Base-by-base conservation (phyloP, 1,140 invertebrate genomes). In the Lordiphosa stackelbergi region DNA sequence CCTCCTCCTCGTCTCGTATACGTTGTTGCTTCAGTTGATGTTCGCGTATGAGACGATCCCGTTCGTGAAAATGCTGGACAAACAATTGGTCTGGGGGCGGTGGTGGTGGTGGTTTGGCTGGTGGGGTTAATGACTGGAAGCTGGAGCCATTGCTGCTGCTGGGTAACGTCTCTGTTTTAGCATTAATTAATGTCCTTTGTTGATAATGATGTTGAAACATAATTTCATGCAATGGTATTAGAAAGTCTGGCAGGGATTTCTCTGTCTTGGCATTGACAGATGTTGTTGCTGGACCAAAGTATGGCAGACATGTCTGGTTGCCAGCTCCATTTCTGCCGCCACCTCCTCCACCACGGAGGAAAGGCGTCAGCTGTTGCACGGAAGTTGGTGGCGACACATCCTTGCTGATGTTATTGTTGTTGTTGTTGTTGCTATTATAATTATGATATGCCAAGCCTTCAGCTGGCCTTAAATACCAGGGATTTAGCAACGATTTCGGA, bases 41-140 rank as follows among this genome's bases (percentile, higher is more conserved):
- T 41, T 85, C 85, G 58, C 85, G 85, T 70, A 87, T 87, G 40
- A 81, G 85, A 37, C 85, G 85, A 81, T 87, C 85, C 40, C 85
- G 66, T 73, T 87, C 85, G 66, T 87, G 85, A 49, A 87, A 87
- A 45, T 87, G 83, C 41, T 66, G 74, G 19, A 86, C 85, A 60
- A 87, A 87, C 41, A 72, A 53, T 49, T 86, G 85, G 10, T 86
- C 85, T 45, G 73, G 73, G 55, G 71, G 64, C 53, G 59, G 10
- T 48, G 54, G 24, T 63, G 54, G 24, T 63, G 60, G 1, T 58
- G 42, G n/a, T 59, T 19, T 43, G 63, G 34, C 38, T 47, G 70
- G 53, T 60, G 70, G 71, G 70, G 69, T 77, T 81, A 71, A 86
- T 68, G 84, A 70, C 71, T 85, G 52, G 37, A 79, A 78, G 28